A percentile compares a stretch with the other conserved stretches of the same genome.
Conservation (phyloP, 2,888 invertebrate genomes). For the Lissonota sp. region DNA sequence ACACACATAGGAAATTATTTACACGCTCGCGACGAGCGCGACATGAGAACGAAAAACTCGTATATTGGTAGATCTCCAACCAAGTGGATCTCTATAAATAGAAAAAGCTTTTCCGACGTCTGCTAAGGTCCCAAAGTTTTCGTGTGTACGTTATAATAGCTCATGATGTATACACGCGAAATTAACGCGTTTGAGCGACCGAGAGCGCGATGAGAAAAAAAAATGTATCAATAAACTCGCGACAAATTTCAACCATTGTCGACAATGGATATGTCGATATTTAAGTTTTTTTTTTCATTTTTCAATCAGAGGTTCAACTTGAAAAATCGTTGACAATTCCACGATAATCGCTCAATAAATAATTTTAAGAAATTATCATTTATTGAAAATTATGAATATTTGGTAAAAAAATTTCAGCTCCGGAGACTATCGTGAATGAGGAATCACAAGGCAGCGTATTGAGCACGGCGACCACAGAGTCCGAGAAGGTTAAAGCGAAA, state of each 20-base stretch:
- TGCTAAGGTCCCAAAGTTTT: slow-evolving; percentile 74
- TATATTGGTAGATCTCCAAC: slow-evolving; percentile 80
- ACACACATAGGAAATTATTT: background rate
- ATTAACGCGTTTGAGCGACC: background rate
- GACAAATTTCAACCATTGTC: background rate
- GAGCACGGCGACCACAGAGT: slow-evolving; percentile 89
- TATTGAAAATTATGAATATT: slow-evolving; percentile 35
- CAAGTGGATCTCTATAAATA: slow-evolving; percentile 79
- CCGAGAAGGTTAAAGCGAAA: slow-evolving; percentile 82
- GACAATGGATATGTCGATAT: background rate
- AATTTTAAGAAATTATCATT: background rate
- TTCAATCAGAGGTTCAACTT: background rate
- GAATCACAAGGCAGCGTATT: slow-evolving; percentile 94
- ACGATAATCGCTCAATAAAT: background rate
- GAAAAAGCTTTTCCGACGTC: slow-evolving; percentile 76
- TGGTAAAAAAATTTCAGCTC: slow-evolving; percentile 69
- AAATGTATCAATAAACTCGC: background rate
- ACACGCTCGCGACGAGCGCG: slow-evolving; percentile 49
- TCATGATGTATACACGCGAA: slow-evolving; percentile 49
- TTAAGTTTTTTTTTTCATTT: background rate
- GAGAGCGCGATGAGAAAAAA: background rate
- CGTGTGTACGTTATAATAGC: slow-evolving; percentile 51
- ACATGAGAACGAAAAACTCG: slow-evolving; percentile 55
- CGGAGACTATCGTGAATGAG: slow-evolving; percentile 86
- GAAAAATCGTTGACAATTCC: background rate